Percentiles rank a stretch among this genome's conserved stretches.
Evolutionary conservation across 2,888 invertebrate genomes (phyloP).

Genomic region (Polylopha cassiicola): DNA sequence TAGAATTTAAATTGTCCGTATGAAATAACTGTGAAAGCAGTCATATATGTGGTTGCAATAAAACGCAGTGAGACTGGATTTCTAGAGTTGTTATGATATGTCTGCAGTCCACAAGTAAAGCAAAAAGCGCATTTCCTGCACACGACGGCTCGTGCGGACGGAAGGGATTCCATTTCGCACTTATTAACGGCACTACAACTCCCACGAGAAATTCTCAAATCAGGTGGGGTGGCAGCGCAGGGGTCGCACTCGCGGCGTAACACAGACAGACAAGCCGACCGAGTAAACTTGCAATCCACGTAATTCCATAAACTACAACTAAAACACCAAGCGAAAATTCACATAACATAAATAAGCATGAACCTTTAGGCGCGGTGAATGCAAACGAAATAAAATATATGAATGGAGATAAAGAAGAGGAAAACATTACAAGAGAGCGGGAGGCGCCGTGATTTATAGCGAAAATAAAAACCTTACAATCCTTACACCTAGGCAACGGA

Average conservation of each 20-base stretch:
- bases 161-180: constrained; percentile 46
- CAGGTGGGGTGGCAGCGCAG: constrained; percentile 53
- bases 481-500: constrained; percentile 1
- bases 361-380: too few relatives aligned
- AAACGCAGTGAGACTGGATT: constrained; percentile 28
- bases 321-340: constrained; percentile 17
- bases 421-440: neutral
- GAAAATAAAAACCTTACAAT: constrained; percentile 5
- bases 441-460: neutral
- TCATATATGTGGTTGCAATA: constrained; percentile 26
- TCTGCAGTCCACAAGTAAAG: constrained; percentile 25
- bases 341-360: constrained; percentile 20
- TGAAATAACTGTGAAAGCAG: constrained; percentile 32
- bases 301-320: constrained; percentile 41
- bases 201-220: constrained; percentile 62
- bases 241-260: constrained; percentile 51
- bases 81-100: constrained; percentile 30
- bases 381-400: too few relatives aligned
- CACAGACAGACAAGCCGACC: constrained; percentile 24
- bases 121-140: constrained; percentile 38
- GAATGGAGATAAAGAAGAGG: neutral
- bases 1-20: constrained; percentile 27
- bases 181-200: constrained; percentile 54
- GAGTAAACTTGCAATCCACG: constrained; percentile 34
- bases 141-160: constrained; percentile 25